Base-by-base conservation (phyloP, 2,113 vertebrate species). In the Climacteris rufus region DNA sequence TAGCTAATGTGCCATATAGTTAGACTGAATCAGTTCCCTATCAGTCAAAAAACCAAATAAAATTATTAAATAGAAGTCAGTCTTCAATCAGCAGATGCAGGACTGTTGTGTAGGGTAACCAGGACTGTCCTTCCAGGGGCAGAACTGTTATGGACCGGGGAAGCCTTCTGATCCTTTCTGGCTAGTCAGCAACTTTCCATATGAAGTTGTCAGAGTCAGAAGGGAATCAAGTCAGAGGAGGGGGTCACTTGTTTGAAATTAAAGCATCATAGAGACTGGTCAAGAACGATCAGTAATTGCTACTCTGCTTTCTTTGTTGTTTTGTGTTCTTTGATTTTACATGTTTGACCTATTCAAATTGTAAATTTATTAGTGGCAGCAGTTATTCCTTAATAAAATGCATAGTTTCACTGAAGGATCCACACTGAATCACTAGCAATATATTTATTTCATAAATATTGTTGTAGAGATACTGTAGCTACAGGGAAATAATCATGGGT, bases 1-100 rank as follows among this genome's bases (percentile, higher is more conserved):
- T 79, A 95, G 85, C 35, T 94, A 93, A 95, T 72, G 96, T 64
- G 39, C 88, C 60, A 47, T 40, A 15, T 94, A 96, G 87, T 78
- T 94, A 95, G 93, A 76, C 6, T 6, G 18, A 94, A 71, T 57
- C 71, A 53, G 68, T 95, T 95, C 53, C 77, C 56, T 90, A 61
- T 80, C 63, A 80, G 74, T 54, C 53, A 90, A 91, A 93, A 93
- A 83, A 31, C 1, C 39, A 87, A 90, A n/a, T 2, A 17, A 23
- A 93, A 85, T 90, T 90, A 95, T 82, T 96, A 72, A 95, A 82
- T 37, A 93, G 30, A 66, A 93, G 45, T 84, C 81, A 87, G 27
- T 66, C 30, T 52, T 94, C n/a, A 54, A 65, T 64, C 28, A 83
- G 42, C 16, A 90, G 87, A 81, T 69, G 44, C 18, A 64, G 28